These are phyloP conservation scores for Tachuris rubrigastra DNA, from an alignment of 2,113 vertebrate genomes.

Conservation along the genomic window DNA sequence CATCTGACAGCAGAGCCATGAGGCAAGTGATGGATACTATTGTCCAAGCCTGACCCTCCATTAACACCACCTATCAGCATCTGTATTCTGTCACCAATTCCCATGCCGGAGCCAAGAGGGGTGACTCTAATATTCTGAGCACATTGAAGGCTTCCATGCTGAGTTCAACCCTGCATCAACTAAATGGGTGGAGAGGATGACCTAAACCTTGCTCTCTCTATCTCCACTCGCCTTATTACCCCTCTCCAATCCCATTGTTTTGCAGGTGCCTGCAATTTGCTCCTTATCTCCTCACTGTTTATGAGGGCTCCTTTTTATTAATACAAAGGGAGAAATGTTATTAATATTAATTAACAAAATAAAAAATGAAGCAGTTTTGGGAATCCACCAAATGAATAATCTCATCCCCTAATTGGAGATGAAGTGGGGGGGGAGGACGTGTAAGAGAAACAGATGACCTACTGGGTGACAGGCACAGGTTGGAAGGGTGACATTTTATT, in stretches of 20 bases:
- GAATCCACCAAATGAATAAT: conserved; percentile 78
- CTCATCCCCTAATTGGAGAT: conserved; percentile 83
- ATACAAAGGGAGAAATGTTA: conserved; percentile 79
- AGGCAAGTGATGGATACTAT: conserved; percentile 91
- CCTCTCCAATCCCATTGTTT: conserved; percentile 80
- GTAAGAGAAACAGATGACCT: conserved; percentile 83
- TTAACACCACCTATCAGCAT: conserved; percentile 93
- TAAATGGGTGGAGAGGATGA: conserved; percentile 76
- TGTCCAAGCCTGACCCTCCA: conserved; percentile 90
- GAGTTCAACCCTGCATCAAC: conserved; percentile 70
- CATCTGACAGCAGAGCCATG: conserved; percentile 83
- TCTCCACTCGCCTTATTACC: conserved; percentile 73
- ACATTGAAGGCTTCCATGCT: conserved; percentile 74
- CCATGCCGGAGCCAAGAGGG: conserved; percentile 81
- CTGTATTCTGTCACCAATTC: conserved; percentile 86
- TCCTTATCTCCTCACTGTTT: conserved; percentile 81
- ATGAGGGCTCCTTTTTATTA: conserved; percentile 74
- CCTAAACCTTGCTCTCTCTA: conserved; percentile 65
- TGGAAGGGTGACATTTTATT: conserved; percentile 96
- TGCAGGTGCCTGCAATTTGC: conserved; percentile 87
- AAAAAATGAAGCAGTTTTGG: conserved; percentile 76
- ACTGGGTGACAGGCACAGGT: conserved; percentile 90
- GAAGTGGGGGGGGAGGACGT: conserved; percentile 67
- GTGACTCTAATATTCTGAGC: conserved; percentile 82
- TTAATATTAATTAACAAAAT: conserved; percentile 85